phyloP scores from a whole-genome alignment of 2,797 vertebrate species.

The Ciconia nigra region DNA sequence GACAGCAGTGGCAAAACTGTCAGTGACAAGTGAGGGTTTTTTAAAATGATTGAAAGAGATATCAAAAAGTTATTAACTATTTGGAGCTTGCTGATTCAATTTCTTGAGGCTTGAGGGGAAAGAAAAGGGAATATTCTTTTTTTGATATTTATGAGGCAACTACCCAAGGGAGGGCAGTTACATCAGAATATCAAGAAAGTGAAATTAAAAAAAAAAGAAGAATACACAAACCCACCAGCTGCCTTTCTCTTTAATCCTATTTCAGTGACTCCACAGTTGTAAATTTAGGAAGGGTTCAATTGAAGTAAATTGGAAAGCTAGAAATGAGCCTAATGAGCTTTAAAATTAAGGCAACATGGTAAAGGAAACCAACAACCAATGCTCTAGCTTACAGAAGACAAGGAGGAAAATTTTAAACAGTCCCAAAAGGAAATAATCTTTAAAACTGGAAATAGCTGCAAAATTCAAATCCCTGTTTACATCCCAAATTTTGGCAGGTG shows the following conservation, averaged over 20 bases:
- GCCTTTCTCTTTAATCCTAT: neutral
- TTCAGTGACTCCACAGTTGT: neutral
- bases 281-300: neutral
- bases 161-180: neutral
- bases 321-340: neutral
- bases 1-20: neutral
- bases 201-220: neutral
- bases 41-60: neutral
- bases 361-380: neutral
- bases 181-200: neutral
- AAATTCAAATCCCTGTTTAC: neutral
- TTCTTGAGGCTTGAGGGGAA: neutral
- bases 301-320: neutral
- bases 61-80: slow-evolving; percentile 9
- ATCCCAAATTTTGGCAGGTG: neutral
- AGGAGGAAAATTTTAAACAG: neutral
- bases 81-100: neutral
- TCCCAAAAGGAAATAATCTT: neutral
- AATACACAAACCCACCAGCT: neutral
- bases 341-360: neutral
- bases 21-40: neutral
- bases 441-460: neutral
- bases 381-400: neutral
- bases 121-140: neutral
- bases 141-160: neutral